Conservation (phyloP, 1,140 invertebrate species). For the Neuroterus valhalla region DNA sequence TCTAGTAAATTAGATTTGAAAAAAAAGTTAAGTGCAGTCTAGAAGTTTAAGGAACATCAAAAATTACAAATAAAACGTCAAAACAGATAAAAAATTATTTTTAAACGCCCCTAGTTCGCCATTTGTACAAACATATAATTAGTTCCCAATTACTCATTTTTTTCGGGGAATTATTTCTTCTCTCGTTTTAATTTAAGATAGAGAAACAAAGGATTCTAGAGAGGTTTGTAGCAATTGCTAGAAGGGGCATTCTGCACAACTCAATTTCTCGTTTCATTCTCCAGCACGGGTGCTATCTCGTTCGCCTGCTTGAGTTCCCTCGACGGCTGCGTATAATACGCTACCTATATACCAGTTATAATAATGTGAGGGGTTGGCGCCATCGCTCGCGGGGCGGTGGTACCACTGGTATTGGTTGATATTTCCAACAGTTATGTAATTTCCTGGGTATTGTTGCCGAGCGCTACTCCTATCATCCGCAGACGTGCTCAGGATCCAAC, state of each 20-base stretch:
- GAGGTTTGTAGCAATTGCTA: constrained; percentile 50
- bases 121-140: no score
- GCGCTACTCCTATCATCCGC: constrained; percentile 69
- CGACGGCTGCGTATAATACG: constrained; percentile 72
- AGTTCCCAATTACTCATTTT: no score
- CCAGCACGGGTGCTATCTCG: constrained; percentile 71
- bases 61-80: no score
- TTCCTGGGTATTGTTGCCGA: constrained; percentile 75
- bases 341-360: constrained; percentile 71
- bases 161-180: no score
- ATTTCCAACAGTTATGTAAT: constrained; percentile 77
- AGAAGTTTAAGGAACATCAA: no score
- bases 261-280: constrained; percentile 76
- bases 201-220: constrained; percentile 39
- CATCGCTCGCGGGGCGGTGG: constrained; percentile 45
- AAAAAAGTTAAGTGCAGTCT: no score
- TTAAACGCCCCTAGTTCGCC: no score
- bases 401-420: constrained; percentile 72
- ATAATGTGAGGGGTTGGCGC: constrained; percentile 67
- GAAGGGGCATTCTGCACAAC: constrained; percentile 64
- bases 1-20: no score
- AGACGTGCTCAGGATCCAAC: constrained; percentile 66
- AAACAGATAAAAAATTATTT: no score
- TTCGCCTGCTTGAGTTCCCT: constrained; percentile 72
- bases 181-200: not conserved